These are phyloP conservation scores for Paraescarpia echinospica DNA, from an alignment of 1,140 invertebrate species.

Conservation along the genomic window DNA sequence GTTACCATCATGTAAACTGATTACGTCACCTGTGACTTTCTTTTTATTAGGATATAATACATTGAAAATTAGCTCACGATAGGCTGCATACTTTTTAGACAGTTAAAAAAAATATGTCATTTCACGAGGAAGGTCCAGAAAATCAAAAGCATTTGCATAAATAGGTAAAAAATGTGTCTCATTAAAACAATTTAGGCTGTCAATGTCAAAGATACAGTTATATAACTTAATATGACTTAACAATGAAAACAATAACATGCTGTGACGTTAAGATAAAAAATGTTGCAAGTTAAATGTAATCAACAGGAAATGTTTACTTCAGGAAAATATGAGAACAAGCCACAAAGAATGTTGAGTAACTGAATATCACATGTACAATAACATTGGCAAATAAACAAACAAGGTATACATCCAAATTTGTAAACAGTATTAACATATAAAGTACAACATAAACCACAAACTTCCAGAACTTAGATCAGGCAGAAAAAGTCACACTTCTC, in stretches of 20 bases:
- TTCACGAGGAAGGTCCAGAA: too few relatives aligned
- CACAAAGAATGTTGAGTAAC: neutral
- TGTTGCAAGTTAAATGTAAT: neutral
- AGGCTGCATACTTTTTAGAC: too few relatives aligned
- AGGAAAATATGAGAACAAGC: neutral
- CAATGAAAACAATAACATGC: neutral
- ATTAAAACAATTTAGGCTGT: conserved; percentile 20
- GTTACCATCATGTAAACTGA: too few relatives aligned
- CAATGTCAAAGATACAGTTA: neutral
- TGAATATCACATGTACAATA: neutral
- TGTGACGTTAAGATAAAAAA: neutral
- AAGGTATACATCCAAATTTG: neutral
- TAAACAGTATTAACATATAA: neutral
- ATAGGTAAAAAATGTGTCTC: neutral
- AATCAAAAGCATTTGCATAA: too few relatives aligned
- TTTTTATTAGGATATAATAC: too few relatives aligned
- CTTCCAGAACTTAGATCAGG: too few relatives aligned
- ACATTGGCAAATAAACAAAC: neutral
- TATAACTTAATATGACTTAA: neutral
- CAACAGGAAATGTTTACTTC: neutral
- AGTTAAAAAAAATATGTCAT: too few relatives aligned
- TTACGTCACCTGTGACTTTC: too few relatives aligned
- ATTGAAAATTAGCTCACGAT: too few relatives aligned
- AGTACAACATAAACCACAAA: neutral
- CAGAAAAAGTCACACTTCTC: too few relatives aligned